phyloP scores from a whole-genome alignment of 1,140 invertebrate species.

The Neoseiulus cucumeris region DNA sequence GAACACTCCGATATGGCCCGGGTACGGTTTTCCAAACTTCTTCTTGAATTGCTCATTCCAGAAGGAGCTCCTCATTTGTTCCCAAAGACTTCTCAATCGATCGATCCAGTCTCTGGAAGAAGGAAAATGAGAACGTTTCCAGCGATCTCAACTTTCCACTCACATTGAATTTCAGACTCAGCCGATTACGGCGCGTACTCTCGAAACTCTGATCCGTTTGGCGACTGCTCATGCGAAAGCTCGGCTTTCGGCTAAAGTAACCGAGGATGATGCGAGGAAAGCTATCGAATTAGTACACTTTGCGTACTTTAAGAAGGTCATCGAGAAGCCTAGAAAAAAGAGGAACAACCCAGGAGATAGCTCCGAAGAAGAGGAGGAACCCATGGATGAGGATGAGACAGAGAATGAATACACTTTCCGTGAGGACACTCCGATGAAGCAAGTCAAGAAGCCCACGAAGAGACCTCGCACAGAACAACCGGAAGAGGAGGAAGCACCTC shows the following conservation, averaged over 20 bases:
- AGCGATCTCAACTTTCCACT: neutral
- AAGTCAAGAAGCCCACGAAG: slow-evolving; percentile 8
- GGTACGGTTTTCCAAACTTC: slow-evolving; percentile 32
- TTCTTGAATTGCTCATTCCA: slow-evolving; percentile 3
- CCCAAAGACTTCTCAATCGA: neutral
- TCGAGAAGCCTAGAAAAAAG: slow-evolving; percentile 50
- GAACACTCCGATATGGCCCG: slow-evolving; percentile 58
- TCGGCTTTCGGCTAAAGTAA: slow-evolving; percentile 61
- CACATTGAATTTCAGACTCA: slow-evolving; percentile 49
- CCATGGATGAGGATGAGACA: slow-evolving; percentile 17
- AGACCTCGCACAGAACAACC: neutral
- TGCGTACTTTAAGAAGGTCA: slow-evolving; percentile 83
- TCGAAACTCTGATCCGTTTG: slow-evolving; percentile 93
- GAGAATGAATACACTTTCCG: slow-evolving; percentile 8
- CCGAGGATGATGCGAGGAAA: slow-evolving; percentile 58
- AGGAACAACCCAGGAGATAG: slow-evolving; percentile 28
- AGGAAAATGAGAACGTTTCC: neutral
- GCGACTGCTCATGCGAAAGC: slow-evolving; percentile 95
- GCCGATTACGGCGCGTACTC: slow-evolving; percentile 84
- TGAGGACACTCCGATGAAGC: neutral
- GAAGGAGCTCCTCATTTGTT: neutral
- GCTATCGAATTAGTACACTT: slow-evolving; percentile 92
- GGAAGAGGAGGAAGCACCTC: slow-evolving; percentile 10
- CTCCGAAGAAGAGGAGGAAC: slow-evolving; percentile 21
- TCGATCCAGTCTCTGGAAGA: neutral